A percentile compares a stretch with the other conserved stretches of the same genome.
Conservation (phyloP, 92 coral and sea anemone genomes). For the Siderastrea radians region DNA sequence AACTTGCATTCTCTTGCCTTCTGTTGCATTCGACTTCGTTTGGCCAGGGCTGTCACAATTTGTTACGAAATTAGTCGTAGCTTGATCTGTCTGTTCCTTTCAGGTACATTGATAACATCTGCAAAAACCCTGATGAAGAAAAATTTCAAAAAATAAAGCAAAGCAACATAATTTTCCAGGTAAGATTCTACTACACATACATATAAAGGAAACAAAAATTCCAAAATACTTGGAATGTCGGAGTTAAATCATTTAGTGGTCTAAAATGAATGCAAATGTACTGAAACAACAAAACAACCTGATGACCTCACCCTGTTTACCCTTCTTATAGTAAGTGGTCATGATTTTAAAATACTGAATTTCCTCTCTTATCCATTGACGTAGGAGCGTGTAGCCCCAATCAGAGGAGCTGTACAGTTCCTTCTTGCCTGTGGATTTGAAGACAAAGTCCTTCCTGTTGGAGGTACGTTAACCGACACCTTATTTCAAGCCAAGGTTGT, state of each 20-base stretch:
- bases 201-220: too few species aligned
- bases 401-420: conserved; percentile 88
- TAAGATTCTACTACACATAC: conserved; percentile 1
- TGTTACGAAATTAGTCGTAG: too few species aligned
- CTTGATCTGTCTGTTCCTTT: background rate
- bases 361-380: background rate
- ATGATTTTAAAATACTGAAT: background rate
- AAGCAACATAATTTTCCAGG: conserved; percentile 93
- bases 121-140: conserved; percentile 91
- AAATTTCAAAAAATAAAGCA: conserved; percentile 88
- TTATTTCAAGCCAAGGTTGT: background rate
- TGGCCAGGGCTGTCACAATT: too few species aligned
- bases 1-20: too few species aligned
- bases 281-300: too few species aligned
- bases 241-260: too few species aligned
- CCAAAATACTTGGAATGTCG: too few species aligned
- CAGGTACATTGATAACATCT: conserved; percentile 93
- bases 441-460: conserved; percentile 71
- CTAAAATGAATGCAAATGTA: too few species aligned
- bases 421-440: conserved; percentile 94
- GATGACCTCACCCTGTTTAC: background rate
- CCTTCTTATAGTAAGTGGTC: too few species aligned
- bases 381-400: conserved; percentile 83
- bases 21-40: too few species aligned
- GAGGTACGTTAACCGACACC: conserved; percentile 30